Evolutionary conservation across 2,888 invertebrate genomes (phyloP), one percentile per base, ranked within the genome.

Genomic region (Nomada fucata): DNA sequence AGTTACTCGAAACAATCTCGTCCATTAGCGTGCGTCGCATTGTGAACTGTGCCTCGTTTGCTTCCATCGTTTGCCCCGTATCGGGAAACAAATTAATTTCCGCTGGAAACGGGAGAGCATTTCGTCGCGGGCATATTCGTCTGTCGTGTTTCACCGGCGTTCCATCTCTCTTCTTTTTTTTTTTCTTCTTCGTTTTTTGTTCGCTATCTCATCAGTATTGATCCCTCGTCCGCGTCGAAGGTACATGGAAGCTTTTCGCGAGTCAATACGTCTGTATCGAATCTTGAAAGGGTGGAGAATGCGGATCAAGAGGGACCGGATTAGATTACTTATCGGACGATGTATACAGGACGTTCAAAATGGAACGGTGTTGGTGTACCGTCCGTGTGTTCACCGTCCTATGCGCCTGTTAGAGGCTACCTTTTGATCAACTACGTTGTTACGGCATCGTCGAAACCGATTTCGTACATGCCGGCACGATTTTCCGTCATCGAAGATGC

Each of bases 241-340:
- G 74, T 60, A 67, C 44, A 73, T 20, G 57, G 69, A 65, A 70
- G 80, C 80, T 78, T 57, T 73, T 75, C 79, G 80, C 77, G n/a
- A 83, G 83, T 71, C 86, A 82, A 75, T 86, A 85, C 77, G 68
- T 87, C 84, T 57, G 81, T 84, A 84, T 86, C 59, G 82, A 82
- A 80, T 80, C 82, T 87, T 84, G 79, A 84, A 80, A 73, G 82
- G 73, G 81, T 74, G 76, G 84, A 79, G 84, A 79, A 82, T 82
- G 76, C 84, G 85, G 76, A 85, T 76, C 79, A 74, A 84, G 85
- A 88, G 82, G 71, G 77, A 59, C 79, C 82, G 84, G 86, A 90
- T 91, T 90, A 90, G 86, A 90, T 90, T 91, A 91, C 89, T 88
- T 89, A 87, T 86, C 82, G 86, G 76, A 72, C 85, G 82, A 70